Evolutionary conservation across 2,797 vertebrate genomes (phyloP).

Genomic region (Euphonia xanthogaster): DNA sequence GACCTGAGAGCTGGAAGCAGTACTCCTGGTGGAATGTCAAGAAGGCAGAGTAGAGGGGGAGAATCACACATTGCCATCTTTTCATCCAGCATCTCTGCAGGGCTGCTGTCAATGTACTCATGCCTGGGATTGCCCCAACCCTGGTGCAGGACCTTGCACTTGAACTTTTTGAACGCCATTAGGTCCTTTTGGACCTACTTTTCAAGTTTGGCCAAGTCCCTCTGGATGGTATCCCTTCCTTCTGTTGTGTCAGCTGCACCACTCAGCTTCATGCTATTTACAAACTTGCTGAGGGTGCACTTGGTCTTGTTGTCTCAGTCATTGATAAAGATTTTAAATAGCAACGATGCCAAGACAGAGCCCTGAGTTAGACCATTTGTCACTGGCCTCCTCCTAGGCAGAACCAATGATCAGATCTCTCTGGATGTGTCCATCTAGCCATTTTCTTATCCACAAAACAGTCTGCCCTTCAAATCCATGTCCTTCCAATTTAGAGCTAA

Average conservation of each 20-base stretch:
- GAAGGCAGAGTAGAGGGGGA: neutral
- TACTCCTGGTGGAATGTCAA: neutral
- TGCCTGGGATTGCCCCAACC: neutral
- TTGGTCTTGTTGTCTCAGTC: neutral
- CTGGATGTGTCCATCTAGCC: neutral
- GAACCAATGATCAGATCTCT: neutral
- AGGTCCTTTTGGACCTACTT: neutral
- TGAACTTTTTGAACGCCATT: neutral
- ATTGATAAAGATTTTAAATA: neutral
- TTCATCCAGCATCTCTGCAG: neutral
- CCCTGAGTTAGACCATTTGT: neutral
- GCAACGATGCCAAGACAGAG: rapidly evolving
- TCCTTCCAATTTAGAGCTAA: neutral
- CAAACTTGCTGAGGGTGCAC: neutral
- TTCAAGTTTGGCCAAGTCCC: neutral
- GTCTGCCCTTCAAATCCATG: neutral
- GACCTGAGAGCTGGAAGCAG: neutral
- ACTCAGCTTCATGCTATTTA: neutral
- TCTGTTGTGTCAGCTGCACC: neutral
- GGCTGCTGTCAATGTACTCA: neutral
- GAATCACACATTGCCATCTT: neutral
- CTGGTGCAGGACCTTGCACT: neutral
- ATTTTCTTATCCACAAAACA: neutral
- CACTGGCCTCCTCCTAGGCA: neutral
- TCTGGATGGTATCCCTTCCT: neutral